phyloP scores from a whole-genome alignment of 2,797 vertebrate genomes.

The Octomys mimax region DNA sequence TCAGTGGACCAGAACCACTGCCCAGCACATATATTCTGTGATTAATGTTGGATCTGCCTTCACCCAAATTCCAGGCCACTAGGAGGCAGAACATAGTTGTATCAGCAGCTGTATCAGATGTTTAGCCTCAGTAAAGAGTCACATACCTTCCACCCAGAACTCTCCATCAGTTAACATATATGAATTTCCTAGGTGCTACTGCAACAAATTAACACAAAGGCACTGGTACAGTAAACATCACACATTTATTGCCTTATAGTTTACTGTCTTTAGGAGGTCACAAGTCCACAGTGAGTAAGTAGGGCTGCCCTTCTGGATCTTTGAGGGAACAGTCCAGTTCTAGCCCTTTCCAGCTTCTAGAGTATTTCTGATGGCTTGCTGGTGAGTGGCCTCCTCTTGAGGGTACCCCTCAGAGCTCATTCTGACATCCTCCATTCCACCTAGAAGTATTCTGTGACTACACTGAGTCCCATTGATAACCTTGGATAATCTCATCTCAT shows the following conservation, averaged over 20 bases:
- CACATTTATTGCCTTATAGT: not conserved
- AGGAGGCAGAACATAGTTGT: not conserved
- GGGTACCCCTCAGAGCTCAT: not conserved
- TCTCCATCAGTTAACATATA: not conserved
- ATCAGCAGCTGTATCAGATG: not conserved
- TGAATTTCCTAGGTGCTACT: not conserved
- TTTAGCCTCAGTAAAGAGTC: slow-evolving; percentile 49
- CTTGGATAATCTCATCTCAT: not conserved
- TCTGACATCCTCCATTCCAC: not conserved
- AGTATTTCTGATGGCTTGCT: not conserved
- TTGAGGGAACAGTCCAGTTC: not conserved
- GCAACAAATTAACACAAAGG: not conserved
- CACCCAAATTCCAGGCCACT: not conserved
- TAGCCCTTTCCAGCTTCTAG: not conserved
- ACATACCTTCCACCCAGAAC: slow-evolving; percentile 58
- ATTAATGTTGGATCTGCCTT: not conserved
- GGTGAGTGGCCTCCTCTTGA: not conserved
- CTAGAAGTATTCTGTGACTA: not conserved
- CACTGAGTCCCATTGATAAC: not conserved
- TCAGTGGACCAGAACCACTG: not conserved
- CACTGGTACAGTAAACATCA: not conserved
- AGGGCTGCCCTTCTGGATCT: not conserved
- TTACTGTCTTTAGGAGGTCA: not conserved
- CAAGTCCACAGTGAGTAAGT: not conserved
- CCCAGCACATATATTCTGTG: not conserved